Evolutionary conservation across 2,113 vertebrate genomes (phyloP).

Genomic region (Dasyornis broadbenti): DNA sequence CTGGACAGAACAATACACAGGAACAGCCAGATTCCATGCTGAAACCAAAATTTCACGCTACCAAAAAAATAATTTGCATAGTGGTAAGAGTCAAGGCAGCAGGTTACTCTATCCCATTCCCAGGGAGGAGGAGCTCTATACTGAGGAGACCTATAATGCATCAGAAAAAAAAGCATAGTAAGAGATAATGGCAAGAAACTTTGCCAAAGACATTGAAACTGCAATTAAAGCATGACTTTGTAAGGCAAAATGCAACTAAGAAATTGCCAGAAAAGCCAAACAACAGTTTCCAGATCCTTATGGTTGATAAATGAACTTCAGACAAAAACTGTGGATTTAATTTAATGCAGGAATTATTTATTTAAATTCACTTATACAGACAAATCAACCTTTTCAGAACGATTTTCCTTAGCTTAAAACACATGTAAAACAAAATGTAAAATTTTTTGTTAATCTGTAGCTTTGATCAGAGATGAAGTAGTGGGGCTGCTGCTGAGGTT

Average conservation of each 20-base stretch:
- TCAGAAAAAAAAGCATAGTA: background rate
- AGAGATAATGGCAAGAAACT: background rate
- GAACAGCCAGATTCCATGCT: background rate
- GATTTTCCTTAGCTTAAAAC: background rate
- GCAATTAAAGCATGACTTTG: background rate
- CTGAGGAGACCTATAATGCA: background rate
- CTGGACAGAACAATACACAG: fast-evolving
- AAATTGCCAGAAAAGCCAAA: background rate
- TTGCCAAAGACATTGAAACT: background rate
- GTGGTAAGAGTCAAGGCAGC: background rate
- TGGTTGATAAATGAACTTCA: background rate
- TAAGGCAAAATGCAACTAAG: background rate
- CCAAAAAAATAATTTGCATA: background rate
- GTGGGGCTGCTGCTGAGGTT: background rate
- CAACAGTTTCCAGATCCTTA: background rate
- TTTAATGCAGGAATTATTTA: background rate
- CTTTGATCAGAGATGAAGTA: background rate
- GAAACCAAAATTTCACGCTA: background rate
- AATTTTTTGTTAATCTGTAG: background rate
- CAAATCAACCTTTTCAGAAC: background rate
- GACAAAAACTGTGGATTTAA: background rate
- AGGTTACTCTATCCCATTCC: background rate
- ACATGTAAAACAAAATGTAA: background rate
- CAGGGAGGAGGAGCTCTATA: background rate
- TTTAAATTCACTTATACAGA: background rate